Evolutionary conservation across 1,140 invertebrate genomes (phyloP).

Genomic region (Microvelia longipes): DNA sequence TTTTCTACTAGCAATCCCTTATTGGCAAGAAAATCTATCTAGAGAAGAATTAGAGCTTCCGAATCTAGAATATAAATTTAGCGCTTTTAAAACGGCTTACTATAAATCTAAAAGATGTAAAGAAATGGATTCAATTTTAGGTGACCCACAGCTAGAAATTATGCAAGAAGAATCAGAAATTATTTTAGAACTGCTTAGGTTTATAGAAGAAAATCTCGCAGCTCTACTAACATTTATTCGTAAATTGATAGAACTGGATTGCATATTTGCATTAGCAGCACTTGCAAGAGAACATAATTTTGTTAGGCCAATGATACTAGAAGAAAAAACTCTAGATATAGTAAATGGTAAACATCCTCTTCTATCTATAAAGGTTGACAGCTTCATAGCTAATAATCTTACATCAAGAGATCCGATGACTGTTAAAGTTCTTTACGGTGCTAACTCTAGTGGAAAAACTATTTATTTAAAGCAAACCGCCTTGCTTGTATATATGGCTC

Average conservation of each 20-base stretch:
- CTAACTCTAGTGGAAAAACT: conserved; percentile 84
- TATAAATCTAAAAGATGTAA: conserved; percentile 10
- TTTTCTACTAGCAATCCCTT: conserved; percentile 52
- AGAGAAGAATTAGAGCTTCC: conserved; percentile 38
- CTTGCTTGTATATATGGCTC: conserved; percentile 63
- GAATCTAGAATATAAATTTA: conserved; percentile 42
- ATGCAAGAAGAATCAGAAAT: conserved; percentile 57
- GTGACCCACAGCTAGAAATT: conserved; percentile 59
- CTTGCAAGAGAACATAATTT: conserved; percentile 14
- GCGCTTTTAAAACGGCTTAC: not conserved
- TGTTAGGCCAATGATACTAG: conserved; percentile 3
- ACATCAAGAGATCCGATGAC: conserved; percentile 34
- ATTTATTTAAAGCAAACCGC: conserved; percentile 55
- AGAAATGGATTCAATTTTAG: conserved; percentile 59
- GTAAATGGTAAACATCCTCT: conserved; percentile 62
- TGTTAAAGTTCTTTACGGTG: conserved; percentile 69
- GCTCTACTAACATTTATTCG: conserved; percentile 44
- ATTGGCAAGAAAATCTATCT: conserved; percentile 37
- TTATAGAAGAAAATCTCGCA: conserved; percentile 42
- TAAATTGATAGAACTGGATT: conserved; percentile 53
- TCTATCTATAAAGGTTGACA: conserved; percentile 44
- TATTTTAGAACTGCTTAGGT: conserved; percentile 48
- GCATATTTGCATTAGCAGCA: conserved; percentile 21
- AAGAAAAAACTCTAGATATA: conserved; percentile 40
- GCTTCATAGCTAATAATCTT: conserved; percentile 59